phyloP scores from a whole-genome alignment of 2,888 invertebrate species.

The Pseudeuparius sepicola region DNA sequence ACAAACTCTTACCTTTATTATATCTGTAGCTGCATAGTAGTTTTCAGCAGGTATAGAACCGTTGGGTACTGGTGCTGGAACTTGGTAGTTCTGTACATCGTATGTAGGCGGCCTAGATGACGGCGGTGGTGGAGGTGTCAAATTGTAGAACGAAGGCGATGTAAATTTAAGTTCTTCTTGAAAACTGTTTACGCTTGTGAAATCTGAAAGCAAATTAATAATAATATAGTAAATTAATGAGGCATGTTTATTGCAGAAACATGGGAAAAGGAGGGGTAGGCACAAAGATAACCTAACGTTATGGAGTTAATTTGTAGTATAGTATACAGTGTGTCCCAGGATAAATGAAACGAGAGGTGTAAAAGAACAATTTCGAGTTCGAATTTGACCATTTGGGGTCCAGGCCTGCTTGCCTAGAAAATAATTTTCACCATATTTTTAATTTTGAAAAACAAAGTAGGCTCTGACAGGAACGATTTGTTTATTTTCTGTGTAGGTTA shows the following conservation, averaged over 20 bases:
- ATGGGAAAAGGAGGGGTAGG: no score
- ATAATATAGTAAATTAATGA: conserved; percentile 15
- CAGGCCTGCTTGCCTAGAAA: no score
- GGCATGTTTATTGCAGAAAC: conserved; percentile 5
- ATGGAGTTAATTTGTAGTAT: no score
- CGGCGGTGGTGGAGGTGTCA: conserved; percentile 42
- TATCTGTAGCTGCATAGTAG: conserved; percentile 72
- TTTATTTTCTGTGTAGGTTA: no score
- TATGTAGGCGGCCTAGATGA: conserved; percentile 40
- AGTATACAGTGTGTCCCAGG: no score
- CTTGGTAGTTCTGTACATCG: conserved; percentile 39
- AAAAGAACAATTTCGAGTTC: no score
- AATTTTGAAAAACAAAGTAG: no score
- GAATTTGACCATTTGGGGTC: no score
- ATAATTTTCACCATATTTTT: no score
- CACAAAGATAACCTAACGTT: no score
- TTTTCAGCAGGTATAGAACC: conserved; percentile 42
- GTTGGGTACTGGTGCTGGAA: conserved; percentile 30
- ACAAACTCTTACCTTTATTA: conserved; percentile 59
- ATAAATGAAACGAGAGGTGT: no score
- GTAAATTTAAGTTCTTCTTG: conserved; percentile 46
- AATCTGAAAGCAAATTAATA: conserved; percentile 39
- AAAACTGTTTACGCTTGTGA: conserved; percentile 46
- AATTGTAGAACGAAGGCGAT: conserved; percentile 45
- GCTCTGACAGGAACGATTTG: no score